phyloP scores from a whole-genome alignment of 2,888 invertebrate species.

The Chloroclystis v-ata region DNA sequence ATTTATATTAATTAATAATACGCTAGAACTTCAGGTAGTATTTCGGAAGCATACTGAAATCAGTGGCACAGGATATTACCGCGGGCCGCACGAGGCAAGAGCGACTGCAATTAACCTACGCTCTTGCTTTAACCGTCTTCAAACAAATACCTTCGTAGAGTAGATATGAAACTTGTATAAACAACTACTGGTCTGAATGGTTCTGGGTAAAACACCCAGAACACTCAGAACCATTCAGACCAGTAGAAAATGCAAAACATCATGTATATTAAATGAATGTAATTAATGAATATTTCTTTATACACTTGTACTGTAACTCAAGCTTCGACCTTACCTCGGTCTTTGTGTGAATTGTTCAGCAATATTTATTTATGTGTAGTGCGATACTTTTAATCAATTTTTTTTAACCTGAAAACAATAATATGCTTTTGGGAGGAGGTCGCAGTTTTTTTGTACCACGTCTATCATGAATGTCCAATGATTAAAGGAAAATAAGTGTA shows the following conservation, averaged over 20 bases:
- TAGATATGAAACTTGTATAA: conserved; percentile 10
- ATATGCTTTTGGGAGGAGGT: too few relatives aligned
- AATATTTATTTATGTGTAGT: too few relatives aligned
- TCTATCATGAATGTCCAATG: background rate
- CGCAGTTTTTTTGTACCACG: background rate
- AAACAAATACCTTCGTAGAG: background rate
- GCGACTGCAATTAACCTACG: conserved; percentile 68
- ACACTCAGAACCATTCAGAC: background rate
- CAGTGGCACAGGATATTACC: conserved; percentile 33
- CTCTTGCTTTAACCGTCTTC: conserved; percentile 48
- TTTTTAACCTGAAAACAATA: too few relatives aligned
- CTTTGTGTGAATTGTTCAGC: too few relatives aligned
- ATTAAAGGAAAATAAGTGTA: background rate
- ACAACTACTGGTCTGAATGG: background rate
- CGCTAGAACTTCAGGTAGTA: too few relatives aligned
- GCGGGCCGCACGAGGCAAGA: conserved; percentile 34
- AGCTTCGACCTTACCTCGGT: too few relatives aligned
- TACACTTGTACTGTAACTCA: too few relatives aligned
- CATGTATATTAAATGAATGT: too few relatives aligned
- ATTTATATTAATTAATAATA: too few relatives aligned
- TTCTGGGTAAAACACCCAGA: background rate
- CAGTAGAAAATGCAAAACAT: too few relatives aligned
- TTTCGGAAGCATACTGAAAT: background rate
- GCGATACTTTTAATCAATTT: too few relatives aligned
- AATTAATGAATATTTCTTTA: too few relatives aligned